Evolutionary conservation across 2,113 vertebrate genomes (phyloP).

Genomic region (Cranoglanis bouderius): DNA sequence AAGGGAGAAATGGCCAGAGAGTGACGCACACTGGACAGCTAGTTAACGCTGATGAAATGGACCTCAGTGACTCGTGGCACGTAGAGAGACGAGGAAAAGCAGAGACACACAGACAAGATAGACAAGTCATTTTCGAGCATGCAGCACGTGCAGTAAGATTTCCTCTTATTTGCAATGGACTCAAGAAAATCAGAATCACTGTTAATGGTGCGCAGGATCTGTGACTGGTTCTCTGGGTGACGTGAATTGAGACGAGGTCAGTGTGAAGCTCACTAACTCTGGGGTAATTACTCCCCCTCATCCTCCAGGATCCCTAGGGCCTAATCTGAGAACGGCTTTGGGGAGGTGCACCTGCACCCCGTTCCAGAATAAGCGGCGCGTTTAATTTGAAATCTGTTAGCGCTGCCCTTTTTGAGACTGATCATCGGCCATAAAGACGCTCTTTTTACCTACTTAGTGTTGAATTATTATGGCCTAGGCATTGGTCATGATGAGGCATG

Average conservation of each 20-base stretch:
- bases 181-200: neutral
- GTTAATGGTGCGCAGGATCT: neutral
- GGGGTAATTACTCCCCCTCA: constrained; percentile 65
- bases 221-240: constrained; percentile 13
- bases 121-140: neutral
- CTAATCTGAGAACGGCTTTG: constrained; percentile 63
- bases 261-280: constrained; percentile 55
- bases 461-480: constrained; percentile 69
- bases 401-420: constrained; percentile 72
- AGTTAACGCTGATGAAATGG: constrained; percentile 58
- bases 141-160: neutral
- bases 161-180: neutral
- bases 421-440: constrained; percentile 72
- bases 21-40: constrained; percentile 61
- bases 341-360: constrained; percentile 71
- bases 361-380: constrained; percentile 70
- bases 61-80: constrained; percentile 39
- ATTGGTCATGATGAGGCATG: constrained; percentile 65
- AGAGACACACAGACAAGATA: neutral
- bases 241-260: constrained; percentile 36
- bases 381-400: constrained; percentile 78
- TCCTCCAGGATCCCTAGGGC: constrained; percentile 65
- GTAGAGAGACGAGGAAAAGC: neutral
- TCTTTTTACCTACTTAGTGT: constrained; percentile 59
- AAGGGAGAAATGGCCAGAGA: constrained; percentile 61